Evolutionary conservation across 2,888 invertebrate species (phyloP).

Genomic region (Hemaris fuciformis): DNA sequence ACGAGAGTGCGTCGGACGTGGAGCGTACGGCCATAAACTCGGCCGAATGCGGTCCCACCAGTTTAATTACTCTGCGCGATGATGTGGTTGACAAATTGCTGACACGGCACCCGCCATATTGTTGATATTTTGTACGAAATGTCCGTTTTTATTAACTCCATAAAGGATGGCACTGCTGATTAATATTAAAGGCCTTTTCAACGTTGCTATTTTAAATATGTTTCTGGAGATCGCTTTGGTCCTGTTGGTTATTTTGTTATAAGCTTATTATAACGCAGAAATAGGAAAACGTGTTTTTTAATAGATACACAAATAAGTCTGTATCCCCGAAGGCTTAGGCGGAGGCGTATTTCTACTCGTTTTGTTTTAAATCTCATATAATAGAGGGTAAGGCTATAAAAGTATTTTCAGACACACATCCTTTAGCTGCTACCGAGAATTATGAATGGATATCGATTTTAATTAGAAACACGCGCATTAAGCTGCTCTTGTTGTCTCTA

Average conservation of each 20-base stretch:
- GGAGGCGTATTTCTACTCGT: too few species aligned
- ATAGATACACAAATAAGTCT: too few species aligned
- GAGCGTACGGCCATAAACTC: slow-evolving; percentile 16
- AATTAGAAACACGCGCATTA: too few species aligned
- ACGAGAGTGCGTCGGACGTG: slow-evolving; percentile 16
- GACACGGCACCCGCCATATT: slow-evolving; percentile 28
- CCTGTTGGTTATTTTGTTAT: neutral
- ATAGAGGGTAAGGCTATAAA: too few species aligned
- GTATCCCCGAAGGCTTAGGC: too few species aligned
- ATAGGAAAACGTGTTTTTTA: too few species aligned
- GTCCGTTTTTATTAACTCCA: slow-evolving; percentile 11
- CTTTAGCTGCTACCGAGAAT: too few species aligned
- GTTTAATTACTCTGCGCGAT: slow-evolving; percentile 57
- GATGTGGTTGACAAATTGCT: slow-evolving; percentile 57
- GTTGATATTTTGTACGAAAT: neutral
- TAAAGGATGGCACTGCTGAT: neutral
- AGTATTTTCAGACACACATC: too few species aligned
- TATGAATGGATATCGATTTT: too few species aligned
- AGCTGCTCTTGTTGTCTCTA: too few species aligned
- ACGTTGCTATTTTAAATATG: neutral
- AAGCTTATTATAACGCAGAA: too few species aligned
- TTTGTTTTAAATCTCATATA: too few species aligned
- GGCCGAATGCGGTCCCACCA: slow-evolving; percentile 24
- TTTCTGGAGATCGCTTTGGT: neutral
- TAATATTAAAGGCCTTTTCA: neutral